Conservation (phyloP, 2,113 vertebrate species). For the Brachionichthys hirsutus region DNA sequence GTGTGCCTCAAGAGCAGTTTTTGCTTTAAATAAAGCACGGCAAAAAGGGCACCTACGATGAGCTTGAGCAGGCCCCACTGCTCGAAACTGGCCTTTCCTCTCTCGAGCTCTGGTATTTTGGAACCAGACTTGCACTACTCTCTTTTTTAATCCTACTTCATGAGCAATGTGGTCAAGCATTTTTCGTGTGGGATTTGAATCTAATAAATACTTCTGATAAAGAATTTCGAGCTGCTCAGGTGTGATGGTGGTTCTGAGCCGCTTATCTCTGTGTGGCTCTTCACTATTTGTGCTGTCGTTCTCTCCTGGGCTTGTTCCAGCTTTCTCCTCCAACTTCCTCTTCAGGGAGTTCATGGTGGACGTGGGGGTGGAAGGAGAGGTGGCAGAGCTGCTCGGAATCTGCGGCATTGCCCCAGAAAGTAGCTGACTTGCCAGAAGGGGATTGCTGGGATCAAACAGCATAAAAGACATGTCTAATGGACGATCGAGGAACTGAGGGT, state of each 20-base stretch:
- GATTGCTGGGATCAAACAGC: constrained; percentile 98
- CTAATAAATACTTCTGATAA: constrained; percentile 97
- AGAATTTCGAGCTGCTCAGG: constrained; percentile 97
- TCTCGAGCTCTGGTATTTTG: constrained; percentile 97
- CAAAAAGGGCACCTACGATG: constrained; percentile 97
- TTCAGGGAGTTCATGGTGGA: constrained; percentile 97
- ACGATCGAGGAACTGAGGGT: constrained; percentile 95
- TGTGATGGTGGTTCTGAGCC: constrained; percentile 97
- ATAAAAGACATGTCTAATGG: constrained; percentile 97
- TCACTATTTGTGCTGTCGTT: constrained; percentile 95
- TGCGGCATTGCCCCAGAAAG: constrained; percentile 92
- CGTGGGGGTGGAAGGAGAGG: constrained; percentile 93
- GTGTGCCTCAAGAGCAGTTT: constrained; percentile 96
- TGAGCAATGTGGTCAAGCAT: constrained; percentile 99
- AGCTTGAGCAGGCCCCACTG: constrained; percentile 95
- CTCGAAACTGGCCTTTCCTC: constrained; percentile 96
- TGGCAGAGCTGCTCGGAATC: constrained; percentile 91
- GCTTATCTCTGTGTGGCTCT: constrained; percentile 96
- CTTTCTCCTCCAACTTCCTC: constrained; percentile 97
- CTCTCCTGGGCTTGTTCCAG: constrained; percentile 92
- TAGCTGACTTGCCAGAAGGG: constrained; percentile 92
- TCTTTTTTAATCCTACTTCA: constrained; percentile 97
- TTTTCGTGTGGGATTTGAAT: constrained; percentile 97
- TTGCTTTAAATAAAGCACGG: constrained; percentile 96
- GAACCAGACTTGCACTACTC: constrained; percentile 99